phyloP scores from a whole-genome alignment of 2,888 invertebrate species.

The Saturnia pavonia region DNA sequence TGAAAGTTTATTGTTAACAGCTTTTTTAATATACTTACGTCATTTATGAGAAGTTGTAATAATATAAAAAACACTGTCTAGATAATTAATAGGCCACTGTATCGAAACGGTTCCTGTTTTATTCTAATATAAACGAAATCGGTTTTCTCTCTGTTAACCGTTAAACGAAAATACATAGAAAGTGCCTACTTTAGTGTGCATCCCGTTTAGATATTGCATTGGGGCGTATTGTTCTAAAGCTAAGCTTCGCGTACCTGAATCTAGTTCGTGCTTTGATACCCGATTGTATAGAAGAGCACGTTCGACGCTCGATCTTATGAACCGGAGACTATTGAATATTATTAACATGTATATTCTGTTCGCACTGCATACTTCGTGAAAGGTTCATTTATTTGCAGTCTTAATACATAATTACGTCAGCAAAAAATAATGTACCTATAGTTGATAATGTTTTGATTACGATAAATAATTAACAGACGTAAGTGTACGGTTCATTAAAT shows the following conservation, averaged over 20 bases:
- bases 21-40: not conserved
- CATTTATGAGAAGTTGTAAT: not conserved
- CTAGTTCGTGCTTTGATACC: conserved; percentile 67
- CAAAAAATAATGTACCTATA: not conserved
- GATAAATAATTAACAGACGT: not conserved
- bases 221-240: conserved; percentile 7
- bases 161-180: conserved; percentile 13
- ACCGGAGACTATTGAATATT: conserved; percentile 33
- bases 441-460: not conserved
- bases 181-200: conserved; percentile 15
- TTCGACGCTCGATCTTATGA: conserved; percentile 55
- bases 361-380: not conserved
- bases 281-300: conserved; percentile 70
- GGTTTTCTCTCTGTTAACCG: conserved; percentile 1
- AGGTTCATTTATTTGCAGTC: not conserved
- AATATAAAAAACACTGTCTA: not conserved
- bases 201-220: conserved; percentile 24
- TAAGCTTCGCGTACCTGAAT: conserved; percentile 39
- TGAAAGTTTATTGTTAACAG: not conserved
- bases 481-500: not conserved
- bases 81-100: not conserved
- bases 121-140: not conserved
- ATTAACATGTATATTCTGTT: not conserved
- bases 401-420: not conserved
- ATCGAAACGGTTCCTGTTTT: not conserved